Percentiles rank a stretch among this genome's conserved stretches.
phyloP scores from a whole-genome alignment of 1,140 invertebrate genomes.

The Choristoneura fumiferana region DNA sequence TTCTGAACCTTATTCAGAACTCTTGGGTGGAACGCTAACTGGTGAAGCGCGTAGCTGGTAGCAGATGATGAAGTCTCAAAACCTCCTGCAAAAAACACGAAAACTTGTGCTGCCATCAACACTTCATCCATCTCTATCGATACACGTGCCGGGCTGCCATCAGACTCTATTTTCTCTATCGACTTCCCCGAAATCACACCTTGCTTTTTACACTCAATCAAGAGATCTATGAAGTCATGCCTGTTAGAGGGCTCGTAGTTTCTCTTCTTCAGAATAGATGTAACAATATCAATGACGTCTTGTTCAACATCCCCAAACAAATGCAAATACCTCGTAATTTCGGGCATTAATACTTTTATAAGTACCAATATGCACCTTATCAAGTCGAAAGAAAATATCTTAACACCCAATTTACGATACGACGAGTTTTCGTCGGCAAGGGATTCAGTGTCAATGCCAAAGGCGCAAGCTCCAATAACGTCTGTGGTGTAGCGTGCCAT shows the following conservation, averaged over 20 bases:
- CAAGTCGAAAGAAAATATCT: slow-evolving; percentile 35
- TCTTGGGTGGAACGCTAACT: slow-evolving; percentile 75
- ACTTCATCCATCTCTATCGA: slow-evolving; percentile 32
- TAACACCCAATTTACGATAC: slow-evolving; percentile 33
- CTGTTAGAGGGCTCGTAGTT: slow-evolving; percentile 39
- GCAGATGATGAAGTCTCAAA: slow-evolving; percentile 77
- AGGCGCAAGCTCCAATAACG: slow-evolving; percentile 58
- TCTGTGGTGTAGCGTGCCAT: slow-evolving; percentile 54
- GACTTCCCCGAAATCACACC: slow-evolving; percentile 45
- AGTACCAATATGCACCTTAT: slow-evolving; percentile 18
- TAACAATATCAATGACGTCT: slow-evolving; percentile 17
- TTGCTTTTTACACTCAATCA: slow-evolving; percentile 71
- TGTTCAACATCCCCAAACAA: slow-evolving; percentile 22
- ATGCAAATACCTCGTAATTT: slow-evolving; percentile 22
- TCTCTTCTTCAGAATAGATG: slow-evolving; percentile 21
- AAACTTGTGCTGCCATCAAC: slow-evolving; percentile 66
- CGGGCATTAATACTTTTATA: slow-evolving; percentile 22
- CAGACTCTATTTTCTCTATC: slow-evolving; percentile 61
- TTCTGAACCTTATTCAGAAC: slow-evolving; percentile 76
- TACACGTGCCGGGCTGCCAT: slow-evolving; percentile 23
- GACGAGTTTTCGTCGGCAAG: slow-evolving; percentile 31
- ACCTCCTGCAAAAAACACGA: slow-evolving; percentile 74
- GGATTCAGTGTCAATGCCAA: slow-evolving; percentile 37
- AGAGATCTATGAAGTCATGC: slow-evolving; percentile 76
- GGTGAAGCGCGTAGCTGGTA: slow-evolving; percentile 68